Evolutionary conservation across 2,113 vertebrate species (phyloP), one percentile per base, ranked within the genome.

Genomic region (Trematocara nigrifrons): DNA sequence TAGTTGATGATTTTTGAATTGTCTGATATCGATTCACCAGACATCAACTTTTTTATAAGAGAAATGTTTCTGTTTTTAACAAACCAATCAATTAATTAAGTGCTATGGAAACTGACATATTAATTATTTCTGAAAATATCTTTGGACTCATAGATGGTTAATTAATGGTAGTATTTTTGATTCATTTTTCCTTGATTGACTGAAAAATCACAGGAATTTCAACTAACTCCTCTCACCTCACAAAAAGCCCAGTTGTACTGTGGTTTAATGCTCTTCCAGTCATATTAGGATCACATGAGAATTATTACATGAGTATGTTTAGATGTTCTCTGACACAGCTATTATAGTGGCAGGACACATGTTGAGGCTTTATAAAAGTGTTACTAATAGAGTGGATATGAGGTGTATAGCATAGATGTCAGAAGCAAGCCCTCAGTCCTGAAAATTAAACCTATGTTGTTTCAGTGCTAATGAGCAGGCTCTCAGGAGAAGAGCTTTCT

Each of bases 371-470:
- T 81, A 86, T 92, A 84, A 81, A 89, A 86, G 71, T 84, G 64
- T 83, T 91, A 93, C 91, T 93, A 94, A 93, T 86, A 86, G 91
- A 91, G 85, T 85, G 81, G 86, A 88, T 91, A 90, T 87, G 59
- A 64, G 85, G 52, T 91, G 84, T 94, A n/a, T n/a, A 94, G 92
- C 90, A 90, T 92, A 89, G 74, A 86, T 95, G 91, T 92, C 90
- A 93, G 80, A 89, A 87, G 85, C 78, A 86, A 79, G 82, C 82
- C 84, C 84, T 82, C 82, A 78, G 91, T 95, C 86, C 89, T 71
- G 6, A 84, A 81, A 91, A 90, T 38, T 92, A 91, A 91, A 89
- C 82, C 87, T 66, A 87, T 90, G 92, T 94, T 96, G 93, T 95
- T 94, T 93, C 87, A 89, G 61, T 76, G 64, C 89, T 93, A 95